Evolutionary conservation across 2,888 invertebrate genomes (phyloP).

Genomic region (Napeogenes sylphis): DNA sequence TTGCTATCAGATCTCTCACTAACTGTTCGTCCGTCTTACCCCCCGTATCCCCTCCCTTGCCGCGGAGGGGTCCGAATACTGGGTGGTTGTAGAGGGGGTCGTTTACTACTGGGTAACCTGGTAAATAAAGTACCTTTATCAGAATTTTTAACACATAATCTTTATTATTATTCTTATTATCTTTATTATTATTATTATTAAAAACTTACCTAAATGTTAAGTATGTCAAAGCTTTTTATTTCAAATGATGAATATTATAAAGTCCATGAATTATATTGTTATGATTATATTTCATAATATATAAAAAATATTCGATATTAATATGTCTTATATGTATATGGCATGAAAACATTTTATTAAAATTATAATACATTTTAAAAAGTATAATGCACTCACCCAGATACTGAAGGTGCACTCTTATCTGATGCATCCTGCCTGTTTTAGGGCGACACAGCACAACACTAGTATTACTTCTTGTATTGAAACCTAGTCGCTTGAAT

Average conservation of each 20-base stretch:
- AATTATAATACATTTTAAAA: too few species aligned
- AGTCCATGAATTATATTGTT: too few species aligned
- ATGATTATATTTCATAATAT: too few species aligned
- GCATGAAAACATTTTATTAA: too few species aligned
- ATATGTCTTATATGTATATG: too few species aligned
- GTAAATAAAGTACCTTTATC: neutral
- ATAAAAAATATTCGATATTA: too few species aligned
- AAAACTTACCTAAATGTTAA: too few species aligned
- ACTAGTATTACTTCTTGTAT: conserved; percentile 92
- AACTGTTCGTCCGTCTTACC: conserved; percentile 94
- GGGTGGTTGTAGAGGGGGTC: conserved; percentile 98
- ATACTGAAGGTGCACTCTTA: conserved; percentile 98
- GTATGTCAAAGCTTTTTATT: too few species aligned
- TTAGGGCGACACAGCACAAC: conserved; percentile 96
- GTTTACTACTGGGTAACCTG: conserved; percentile 96
- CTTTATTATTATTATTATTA: too few species aligned
- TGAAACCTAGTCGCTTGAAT: conserved; percentile 93
- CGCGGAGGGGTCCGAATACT: conserved; percentile 95
- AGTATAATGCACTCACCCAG: conserved; percentile 80
- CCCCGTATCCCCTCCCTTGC: conserved; percentile 91
- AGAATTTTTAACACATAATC: too few species aligned
- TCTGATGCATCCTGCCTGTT: conserved; percentile 99
- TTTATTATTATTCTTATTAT: too few species aligned
- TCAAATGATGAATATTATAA: too few species aligned
- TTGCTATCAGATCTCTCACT: conserved; percentile 91